Evolutionary conservation across 2,113 vertebrate species (phyloP).

Genomic region (Struthio camelus): DNA sequence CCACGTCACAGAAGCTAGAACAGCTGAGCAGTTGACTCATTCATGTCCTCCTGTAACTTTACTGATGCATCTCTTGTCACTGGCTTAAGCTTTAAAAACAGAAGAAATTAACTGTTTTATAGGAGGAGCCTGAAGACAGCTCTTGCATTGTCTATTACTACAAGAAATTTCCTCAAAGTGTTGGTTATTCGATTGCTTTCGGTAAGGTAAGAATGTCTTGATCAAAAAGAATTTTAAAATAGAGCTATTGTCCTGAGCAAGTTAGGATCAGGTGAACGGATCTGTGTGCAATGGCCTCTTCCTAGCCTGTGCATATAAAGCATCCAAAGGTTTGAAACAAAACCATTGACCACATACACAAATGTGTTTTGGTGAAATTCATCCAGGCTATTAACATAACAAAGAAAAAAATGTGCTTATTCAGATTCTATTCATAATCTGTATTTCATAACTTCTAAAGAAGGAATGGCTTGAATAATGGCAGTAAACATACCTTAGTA

Average conservation of each 20-base stretch:
- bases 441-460: constrained; percentile 39
- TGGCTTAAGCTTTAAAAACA: background rate
- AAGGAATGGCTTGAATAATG: constrained; percentile 9
- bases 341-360: background rate
- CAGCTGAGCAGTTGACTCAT: background rate
- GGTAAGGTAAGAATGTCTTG: background rate
- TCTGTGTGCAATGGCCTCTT: background rate
- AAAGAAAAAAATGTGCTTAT: constrained; percentile 50
- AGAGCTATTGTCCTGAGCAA: background rate
- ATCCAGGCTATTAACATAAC: constrained; percentile 50
- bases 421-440: constrained; percentile 6
- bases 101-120: background rate
- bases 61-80: background rate
- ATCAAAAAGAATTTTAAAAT: background rate
- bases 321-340: background rate
- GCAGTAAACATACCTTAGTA: background rate
- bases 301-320: background rate
- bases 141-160: background rate
- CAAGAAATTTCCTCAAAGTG: background rate
- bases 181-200: background rate
- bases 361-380: background rate
- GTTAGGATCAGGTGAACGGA: background rate
- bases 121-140: background rate
- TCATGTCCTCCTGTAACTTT: background rate
- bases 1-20: background rate